Conservation (phyloP, 1,140 invertebrate species). For the Drosophila jambulina region DNA sequence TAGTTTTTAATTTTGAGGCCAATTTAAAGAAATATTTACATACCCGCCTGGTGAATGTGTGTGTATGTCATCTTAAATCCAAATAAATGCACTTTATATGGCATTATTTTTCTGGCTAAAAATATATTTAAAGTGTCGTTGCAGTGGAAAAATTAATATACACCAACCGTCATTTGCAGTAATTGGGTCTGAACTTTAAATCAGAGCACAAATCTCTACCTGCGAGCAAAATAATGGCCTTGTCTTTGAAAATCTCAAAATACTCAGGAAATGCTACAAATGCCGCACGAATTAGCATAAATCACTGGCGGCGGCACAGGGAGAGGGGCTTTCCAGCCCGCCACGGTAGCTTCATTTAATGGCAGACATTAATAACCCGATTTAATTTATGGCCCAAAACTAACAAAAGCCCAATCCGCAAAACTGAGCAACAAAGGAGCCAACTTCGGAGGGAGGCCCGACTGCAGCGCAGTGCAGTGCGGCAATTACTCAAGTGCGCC, state of each 20-base stretch:
- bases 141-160: constrained; percentile 2
- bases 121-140: not conserved
- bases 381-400: constrained; percentile 81
- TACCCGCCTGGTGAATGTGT: not conserved
- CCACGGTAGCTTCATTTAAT: constrained; percentile 78
- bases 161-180: not conserved
- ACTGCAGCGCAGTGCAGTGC: constrained; percentile 55
- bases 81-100: too few relatives aligned
- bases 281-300: constrained; percentile 76
- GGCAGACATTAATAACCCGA: constrained; percentile 82
- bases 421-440: constrained; percentile 60
- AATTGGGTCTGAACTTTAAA: constrained; percentile 9
- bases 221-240: constrained; percentile 39
- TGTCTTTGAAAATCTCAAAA: constrained; percentile 66
- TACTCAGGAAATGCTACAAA: constrained; percentile 73
- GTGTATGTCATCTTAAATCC: too few relatives aligned
- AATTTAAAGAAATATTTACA: not conserved
- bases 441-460: constrained; percentile 32
- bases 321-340: constrained; percentile 28
- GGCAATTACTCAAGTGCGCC: constrained; percentile 79
- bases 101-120: not conserved
- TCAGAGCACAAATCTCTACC: constrained; percentile 8
- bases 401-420: constrained; percentile 73
- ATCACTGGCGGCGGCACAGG: constrained; percentile 51
- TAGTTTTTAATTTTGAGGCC: not conserved